phyloP scores from a whole-genome alignment of 2,113 vertebrate genomes.

The Leucosticte australis region DNA sequence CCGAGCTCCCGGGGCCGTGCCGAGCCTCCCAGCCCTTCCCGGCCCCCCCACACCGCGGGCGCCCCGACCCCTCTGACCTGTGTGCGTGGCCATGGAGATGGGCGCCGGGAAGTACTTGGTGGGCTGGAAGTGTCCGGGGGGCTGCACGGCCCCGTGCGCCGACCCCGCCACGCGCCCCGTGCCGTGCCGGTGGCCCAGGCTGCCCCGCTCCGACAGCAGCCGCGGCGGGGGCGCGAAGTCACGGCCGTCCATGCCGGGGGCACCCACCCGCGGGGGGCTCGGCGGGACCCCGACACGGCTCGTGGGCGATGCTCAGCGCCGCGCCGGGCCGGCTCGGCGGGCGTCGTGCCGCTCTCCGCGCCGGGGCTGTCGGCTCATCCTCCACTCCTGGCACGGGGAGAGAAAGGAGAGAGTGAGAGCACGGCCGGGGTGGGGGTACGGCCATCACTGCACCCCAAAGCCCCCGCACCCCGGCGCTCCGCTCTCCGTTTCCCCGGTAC shows the following conservation, averaged over 20 bases:
- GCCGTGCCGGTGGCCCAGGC: slow-evolving; percentile 88
- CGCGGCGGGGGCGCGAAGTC: slow-evolving; percentile 93
- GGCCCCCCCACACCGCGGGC: not conserved
- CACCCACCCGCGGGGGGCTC: slow-evolving; percentile 34
- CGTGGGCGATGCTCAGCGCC: not conserved
- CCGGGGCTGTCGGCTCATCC: slow-evolving; percentile 68
- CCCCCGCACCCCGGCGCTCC: not conserved
- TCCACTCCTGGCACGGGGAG: slow-evolving; percentile 54
- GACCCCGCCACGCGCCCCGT: slow-evolving; percentile 85
- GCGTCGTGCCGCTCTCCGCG: not conserved
- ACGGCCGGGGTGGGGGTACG: not conserved
- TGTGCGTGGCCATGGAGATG: slow-evolving; percentile 93
- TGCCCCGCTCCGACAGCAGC: slow-evolving; percentile 89
- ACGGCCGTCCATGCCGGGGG: slow-evolving; percentile 89
- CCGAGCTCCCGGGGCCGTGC: not conserved
- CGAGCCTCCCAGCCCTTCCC: not conserved
- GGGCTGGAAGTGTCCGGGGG: slow-evolving; percentile 88
- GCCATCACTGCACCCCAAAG: not conserved
- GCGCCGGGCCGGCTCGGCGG: not conserved
- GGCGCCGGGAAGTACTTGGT: slow-evolving; percentile 94
- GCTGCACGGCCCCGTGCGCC: slow-evolving; percentile 85
- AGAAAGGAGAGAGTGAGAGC: not conserved
- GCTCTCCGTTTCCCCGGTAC: not conserved
- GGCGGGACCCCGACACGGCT: slow-evolving; percentile 32
- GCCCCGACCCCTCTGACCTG: slow-evolving; percentile 80